These are phyloP conservation scores for Amorpha juglandis DNA, from an alignment of 2,888 invertebrate species.

Conservation along the genomic window DNA sequence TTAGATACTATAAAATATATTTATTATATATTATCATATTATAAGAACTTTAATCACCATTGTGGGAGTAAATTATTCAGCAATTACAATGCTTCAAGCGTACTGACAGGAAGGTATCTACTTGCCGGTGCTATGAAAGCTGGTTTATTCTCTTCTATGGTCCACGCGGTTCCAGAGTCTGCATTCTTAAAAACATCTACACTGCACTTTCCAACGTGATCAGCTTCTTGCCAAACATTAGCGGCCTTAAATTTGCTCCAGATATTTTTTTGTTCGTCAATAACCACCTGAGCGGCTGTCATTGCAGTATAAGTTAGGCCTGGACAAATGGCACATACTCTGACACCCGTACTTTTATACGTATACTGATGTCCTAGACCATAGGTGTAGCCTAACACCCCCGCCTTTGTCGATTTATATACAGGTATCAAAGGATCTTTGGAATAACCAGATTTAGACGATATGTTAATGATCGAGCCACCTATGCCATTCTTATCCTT, in stretches of 20 bases:
- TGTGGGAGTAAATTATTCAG: too few relatives aligned
- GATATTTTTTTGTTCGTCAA: neutral
- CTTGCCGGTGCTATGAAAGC: too few relatives aligned
- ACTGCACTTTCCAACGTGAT: neutral
- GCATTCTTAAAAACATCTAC: neutral
- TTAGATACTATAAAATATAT: too few relatives aligned
- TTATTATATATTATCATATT: too few relatives aligned
- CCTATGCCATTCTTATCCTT: slow-evolving; percentile 15
- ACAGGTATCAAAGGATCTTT: neutral
- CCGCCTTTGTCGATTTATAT: slow-evolving; percentile 17
- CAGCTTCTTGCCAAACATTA: neutral
- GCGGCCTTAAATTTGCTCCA: neutral
- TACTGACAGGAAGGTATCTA: too few relatives aligned
- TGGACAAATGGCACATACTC: slow-evolving; percentile 17
- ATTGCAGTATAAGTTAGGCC: slow-evolving; percentile 24
- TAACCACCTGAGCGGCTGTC: neutral
- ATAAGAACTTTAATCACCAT: too few relatives aligned
- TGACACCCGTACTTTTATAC: slow-evolving; percentile 19
- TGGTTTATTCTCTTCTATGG: too few relatives aligned
- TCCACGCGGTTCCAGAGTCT: neutral
- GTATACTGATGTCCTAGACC: slow-evolving; percentile 30
- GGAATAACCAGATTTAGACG: neutral
- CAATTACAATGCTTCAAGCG: too few relatives aligned
- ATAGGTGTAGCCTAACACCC: slow-evolving; percentile 21
- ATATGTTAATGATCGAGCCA: slow-evolving; percentile 14